phyloP scores from a whole-genome alignment of 2,797 vertebrate genomes.

The Propithecus perrieri region DNA sequence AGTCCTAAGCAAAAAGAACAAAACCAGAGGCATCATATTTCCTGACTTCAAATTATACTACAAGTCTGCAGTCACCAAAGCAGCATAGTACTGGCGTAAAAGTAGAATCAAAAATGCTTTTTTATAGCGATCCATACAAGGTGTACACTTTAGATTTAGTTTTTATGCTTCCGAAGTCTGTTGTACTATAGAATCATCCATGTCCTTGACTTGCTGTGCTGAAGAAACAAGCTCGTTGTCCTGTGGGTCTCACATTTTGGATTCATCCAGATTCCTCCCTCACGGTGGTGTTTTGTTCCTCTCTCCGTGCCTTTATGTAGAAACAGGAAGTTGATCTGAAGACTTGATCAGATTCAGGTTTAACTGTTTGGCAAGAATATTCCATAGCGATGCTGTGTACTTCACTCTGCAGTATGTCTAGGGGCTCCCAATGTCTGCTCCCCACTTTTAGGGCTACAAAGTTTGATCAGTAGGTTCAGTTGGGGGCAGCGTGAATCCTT shows the following conservation, averaged over 20 bases:
- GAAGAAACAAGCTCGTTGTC: neutral
- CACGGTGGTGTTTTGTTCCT: neutral
- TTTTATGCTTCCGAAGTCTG: neutral
- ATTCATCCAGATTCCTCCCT: neutral
- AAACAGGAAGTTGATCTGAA: neutral
- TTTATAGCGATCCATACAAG: neutral
- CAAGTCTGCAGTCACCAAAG: no score
- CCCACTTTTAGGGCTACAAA: no score
- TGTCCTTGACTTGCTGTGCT: neutral
- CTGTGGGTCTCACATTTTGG: neutral
- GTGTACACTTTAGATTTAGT: neutral
- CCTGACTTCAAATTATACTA: no score
- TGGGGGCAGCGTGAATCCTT: neutral
- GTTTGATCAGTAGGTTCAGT: neutral
- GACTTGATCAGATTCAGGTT: neutral
- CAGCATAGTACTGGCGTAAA: no score
- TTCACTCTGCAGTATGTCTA: neutral
- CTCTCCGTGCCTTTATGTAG: neutral
- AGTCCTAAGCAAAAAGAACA: no score
- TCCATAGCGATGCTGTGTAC: neutral
- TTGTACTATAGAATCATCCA: neutral
- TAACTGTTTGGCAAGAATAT: neutral
- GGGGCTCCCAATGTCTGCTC: no score
- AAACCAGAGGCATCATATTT: no score
- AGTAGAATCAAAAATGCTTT: neutral